phyloP scores from a whole-genome alignment of 2,888 invertebrate genomes.

The Acleris sparsana region DNA sequence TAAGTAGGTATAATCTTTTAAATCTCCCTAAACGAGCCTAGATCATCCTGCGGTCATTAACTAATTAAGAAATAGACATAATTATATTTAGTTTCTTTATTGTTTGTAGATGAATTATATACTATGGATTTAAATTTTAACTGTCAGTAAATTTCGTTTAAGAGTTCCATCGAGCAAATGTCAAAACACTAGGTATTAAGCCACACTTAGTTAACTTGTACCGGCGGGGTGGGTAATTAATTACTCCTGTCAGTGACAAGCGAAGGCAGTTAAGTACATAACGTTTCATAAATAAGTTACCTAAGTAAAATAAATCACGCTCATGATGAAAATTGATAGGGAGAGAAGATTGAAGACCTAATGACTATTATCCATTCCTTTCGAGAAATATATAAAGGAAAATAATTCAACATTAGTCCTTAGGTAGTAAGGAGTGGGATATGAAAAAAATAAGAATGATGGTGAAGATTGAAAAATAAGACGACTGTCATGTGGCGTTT shows the following conservation, averaged over 20 bases:
- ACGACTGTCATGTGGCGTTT: background rate
- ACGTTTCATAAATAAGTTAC: slow-evolving; percentile 63
- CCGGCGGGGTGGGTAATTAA: slow-evolving; percentile 69
- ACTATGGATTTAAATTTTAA: background rate
- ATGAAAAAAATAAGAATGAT: no score
- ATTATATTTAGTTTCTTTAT: no score
- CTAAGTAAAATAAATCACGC: slow-evolving; percentile 23
- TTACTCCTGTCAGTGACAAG: slow-evolving; percentile 76
- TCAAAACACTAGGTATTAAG: slow-evolving; percentile 63
- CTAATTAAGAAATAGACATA: no score
- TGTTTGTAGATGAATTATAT: no score
- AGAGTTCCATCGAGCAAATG: slow-evolving; percentile 53
- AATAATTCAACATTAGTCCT: no score
- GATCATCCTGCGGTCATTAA: no score
- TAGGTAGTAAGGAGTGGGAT: no score
- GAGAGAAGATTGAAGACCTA: background rate
- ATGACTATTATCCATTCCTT: background rate
- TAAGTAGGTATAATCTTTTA: no score
- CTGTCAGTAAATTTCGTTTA: background rate
- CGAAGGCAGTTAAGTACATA: slow-evolving; percentile 61
- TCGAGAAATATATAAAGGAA: background rate
- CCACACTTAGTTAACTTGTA: slow-evolving; percentile 72
- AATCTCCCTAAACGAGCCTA: no score
- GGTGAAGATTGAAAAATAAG: background rate
- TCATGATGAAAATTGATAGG: slow-evolving; percentile 20